These are phyloP conservation scores for Eptesicus fuscus DNA, from an alignment of 2,113 vertebrate species.

Conservation along the genomic window DNA sequence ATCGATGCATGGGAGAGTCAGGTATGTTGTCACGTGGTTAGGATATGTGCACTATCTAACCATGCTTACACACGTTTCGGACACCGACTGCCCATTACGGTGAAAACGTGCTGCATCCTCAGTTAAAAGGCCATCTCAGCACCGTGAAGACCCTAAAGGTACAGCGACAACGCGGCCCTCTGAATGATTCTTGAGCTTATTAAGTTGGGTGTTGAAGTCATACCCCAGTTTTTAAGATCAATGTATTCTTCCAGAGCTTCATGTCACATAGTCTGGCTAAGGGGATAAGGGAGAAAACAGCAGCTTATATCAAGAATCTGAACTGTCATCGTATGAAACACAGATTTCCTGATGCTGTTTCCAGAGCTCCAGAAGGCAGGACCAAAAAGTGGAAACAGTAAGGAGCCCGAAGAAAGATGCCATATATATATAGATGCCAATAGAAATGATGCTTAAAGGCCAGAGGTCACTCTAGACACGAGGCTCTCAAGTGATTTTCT, in stretches of 20 bases:
- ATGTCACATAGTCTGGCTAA: not conserved
- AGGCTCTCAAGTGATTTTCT: not conserved
- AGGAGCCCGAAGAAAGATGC: not conserved
- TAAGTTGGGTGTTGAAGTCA: not conserved
- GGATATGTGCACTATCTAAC: too few species aligned
- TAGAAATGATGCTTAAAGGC: not conserved
- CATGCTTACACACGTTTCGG: not conserved
- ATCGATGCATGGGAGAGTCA: not conserved
- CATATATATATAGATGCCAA: not conserved
- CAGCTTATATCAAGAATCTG: not conserved
- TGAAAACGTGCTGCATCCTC: not conserved
- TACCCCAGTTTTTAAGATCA: not conserved
- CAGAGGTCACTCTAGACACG: not conserved
- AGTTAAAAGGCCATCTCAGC: not conserved
- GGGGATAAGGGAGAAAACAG: not conserved
- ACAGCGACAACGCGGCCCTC: not conserved
- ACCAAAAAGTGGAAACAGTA: not conserved
- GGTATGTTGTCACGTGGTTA: not conserved
- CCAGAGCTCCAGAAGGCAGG: not conserved
- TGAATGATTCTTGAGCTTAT: not conserved
- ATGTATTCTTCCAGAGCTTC: not conserved
- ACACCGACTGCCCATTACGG: not conserved
- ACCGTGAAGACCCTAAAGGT: not conserved
- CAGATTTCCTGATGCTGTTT: not conserved
- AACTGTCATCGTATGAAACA: not conserved